Conservation (phyloP, 2,888 invertebrate species). For the Amiota mariae region DNA sequence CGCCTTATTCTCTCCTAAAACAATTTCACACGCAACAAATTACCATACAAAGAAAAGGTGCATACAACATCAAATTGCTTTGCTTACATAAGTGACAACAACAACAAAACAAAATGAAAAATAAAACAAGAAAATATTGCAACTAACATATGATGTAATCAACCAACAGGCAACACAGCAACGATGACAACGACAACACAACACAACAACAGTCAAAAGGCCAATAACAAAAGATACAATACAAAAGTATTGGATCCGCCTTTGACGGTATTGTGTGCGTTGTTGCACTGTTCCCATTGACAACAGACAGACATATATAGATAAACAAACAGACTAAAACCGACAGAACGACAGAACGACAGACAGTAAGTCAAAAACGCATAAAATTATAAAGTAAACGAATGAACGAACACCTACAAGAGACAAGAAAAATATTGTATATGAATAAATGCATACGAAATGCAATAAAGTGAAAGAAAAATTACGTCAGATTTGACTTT, state of each 20-base stretch:
- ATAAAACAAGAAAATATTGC: background rate
- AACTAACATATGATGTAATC: slow-evolving; percentile 14
- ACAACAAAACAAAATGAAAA: background rate
- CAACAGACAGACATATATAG: background rate
- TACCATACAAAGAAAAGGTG: too few relatives aligned
- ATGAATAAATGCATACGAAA: slow-evolving; percentile 1
- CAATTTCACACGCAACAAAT: too few relatives aligned
- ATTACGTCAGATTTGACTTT: slow-evolving; percentile 16
- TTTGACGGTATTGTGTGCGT: background rate
- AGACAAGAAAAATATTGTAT: background rate
- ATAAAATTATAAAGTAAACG: slow-evolving; percentile 5
- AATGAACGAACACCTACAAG: background rate
- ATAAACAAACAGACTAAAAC: background rate
- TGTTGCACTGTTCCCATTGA: background rate
- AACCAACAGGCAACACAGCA: background rate
- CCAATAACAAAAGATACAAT: slow-evolving; percentile 15
- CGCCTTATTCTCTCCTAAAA: too few relatives aligned
- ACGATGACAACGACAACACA: too few relatives aligned
- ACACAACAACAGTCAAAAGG: background rate
- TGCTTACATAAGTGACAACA: background rate
- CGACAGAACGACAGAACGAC: background rate
- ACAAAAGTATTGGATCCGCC: too few relatives aligned
- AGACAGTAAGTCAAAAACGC: background rate
- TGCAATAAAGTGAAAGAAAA: background rate
- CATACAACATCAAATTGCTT: background rate